These are phyloP conservation scores for Liparis tanakae DNA, from an alignment of 2,797 vertebrate genomes.

Conservation along the genomic window DNA sequence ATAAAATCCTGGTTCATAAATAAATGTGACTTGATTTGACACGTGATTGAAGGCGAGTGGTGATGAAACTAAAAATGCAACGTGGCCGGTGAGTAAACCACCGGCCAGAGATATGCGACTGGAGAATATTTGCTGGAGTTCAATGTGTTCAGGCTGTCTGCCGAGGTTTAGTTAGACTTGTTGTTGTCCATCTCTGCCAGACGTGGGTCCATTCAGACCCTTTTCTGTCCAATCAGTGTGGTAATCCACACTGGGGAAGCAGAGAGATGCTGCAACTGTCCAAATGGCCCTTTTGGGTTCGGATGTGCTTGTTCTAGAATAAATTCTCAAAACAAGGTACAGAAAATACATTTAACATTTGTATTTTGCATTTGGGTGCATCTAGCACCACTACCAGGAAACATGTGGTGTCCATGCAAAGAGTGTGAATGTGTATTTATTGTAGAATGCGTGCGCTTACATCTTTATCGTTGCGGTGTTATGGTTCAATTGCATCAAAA, in stretches of 20 bases:
- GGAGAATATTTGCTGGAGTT: constrained; percentile 1
- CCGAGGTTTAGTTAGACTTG: neutral
- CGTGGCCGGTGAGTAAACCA: constrained; percentile 15
- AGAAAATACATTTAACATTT: neutral
- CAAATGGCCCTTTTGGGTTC: neutral
- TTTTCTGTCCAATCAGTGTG: neutral
- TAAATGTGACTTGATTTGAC: constrained; percentile 19
- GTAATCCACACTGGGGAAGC: neutral
- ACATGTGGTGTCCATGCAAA: neutral
- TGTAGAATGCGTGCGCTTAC: neutral
- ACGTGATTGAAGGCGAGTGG: constrained; percentile 8
- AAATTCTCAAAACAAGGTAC: neutral
- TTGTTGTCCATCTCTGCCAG: neutral
- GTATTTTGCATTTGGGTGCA: neutral
- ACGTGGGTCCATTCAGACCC: neutral
- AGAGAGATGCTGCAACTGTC: neutral
- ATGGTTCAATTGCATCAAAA: neutral
- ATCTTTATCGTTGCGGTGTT: neutral
- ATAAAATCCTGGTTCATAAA: neutral
- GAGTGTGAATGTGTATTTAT: neutral
- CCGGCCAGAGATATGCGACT: neutral
- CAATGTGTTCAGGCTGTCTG: constrained; percentile 2
- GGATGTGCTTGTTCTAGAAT: neutral
- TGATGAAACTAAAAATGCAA: constrained; percentile 22
- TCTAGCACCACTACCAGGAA: neutral